phyloP scores from a whole-genome alignment of 2,797 vertebrate genomes.

The Champsocephalus gunnari region DNA sequence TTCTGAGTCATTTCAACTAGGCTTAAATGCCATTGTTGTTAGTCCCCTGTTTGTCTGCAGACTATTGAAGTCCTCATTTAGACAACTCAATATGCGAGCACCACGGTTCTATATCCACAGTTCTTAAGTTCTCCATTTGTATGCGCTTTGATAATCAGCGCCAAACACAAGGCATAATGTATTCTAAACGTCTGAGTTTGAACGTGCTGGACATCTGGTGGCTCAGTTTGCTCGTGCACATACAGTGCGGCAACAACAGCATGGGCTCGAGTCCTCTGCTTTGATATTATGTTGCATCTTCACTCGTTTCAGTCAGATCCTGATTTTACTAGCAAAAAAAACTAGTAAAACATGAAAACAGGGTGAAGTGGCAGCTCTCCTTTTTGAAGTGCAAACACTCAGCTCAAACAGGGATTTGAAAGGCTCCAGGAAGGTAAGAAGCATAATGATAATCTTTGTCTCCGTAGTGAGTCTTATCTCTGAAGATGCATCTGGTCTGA shows the following conservation, averaged over 20 bases:
- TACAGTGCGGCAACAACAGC: slow-evolving; percentile 54
- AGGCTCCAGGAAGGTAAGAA: slow-evolving; percentile 34
- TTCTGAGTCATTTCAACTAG: slow-evolving; percentile 71
- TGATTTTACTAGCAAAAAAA: slow-evolving; percentile 24
- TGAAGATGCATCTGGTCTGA: slow-evolving; percentile 63
- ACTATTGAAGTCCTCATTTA: slow-evolving; percentile 59
- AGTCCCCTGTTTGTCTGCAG: slow-evolving; percentile 36
- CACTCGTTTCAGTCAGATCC: slow-evolving; percentile 5
- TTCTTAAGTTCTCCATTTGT: slow-evolving; percentile 54
- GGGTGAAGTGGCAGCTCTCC: slow-evolving; percentile 21
- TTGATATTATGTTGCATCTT: slow-evolving; percentile 22
- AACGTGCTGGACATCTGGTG: slow-evolving; percentile 67
- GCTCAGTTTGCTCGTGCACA: slow-evolving; percentile 64
- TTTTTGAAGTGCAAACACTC: slow-evolving; percentile 9
- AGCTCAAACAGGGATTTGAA: slow-evolving; percentile 32
- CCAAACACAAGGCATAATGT: slow-evolving; percentile 57
- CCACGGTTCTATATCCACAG: slow-evolving; percentile 30
- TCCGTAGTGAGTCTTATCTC: slow-evolving; percentile 63
- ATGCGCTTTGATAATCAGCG: slow-evolving; percentile 40
- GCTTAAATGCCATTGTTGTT: slow-evolving; percentile 63
- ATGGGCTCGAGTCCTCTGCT: slow-evolving; percentile 34
- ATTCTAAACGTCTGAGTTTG: slow-evolving; percentile 56
- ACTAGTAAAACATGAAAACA: slow-evolving; percentile 6
- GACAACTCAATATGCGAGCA: slow-evolving; percentile 41
- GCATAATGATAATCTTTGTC: slow-evolving; percentile 42